Percentiles rank a stretch among this genome's conserved stretches.
These are phyloP conservation scores for Sciurus vulgaris DNA, from an alignment of 2,797 vertebrate genomes.

Conservation along the genomic window DNA sequence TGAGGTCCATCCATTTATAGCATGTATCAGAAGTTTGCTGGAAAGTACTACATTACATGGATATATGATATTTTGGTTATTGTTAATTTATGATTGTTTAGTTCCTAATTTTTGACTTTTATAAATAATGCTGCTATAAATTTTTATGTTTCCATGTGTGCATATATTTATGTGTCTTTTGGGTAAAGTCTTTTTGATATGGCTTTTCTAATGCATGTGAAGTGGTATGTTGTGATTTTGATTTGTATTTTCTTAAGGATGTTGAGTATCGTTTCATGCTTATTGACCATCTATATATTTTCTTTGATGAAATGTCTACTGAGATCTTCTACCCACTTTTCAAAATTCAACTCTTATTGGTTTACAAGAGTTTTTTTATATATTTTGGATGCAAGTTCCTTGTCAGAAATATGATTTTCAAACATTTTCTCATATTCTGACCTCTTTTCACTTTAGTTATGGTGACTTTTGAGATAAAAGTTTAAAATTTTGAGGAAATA, in stretches of 20 bases:
- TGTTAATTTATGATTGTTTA: not conserved
- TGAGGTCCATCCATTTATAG: not conserved
- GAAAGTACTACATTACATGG: not conserved
- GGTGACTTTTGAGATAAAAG: not conserved
- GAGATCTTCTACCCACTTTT: not conserved
- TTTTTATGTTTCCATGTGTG: constrained; percentile 8
- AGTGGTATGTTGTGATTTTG: not conserved
- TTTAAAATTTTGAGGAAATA: constrained; percentile 22
- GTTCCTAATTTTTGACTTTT: constrained; percentile 12
- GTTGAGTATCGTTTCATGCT: not conserved
- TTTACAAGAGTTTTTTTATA: not conserved
- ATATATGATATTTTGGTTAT: not conserved
- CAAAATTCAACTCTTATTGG: not conserved
- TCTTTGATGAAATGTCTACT: not conserved
- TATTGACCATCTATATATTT: not conserved
- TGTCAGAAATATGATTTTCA: constrained; percentile 24
- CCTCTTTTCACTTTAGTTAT: not conserved
- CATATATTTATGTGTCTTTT: constrained; percentile 7
- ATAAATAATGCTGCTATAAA: not conserved
- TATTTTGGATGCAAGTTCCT: not conserved
- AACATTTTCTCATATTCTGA: not conserved
- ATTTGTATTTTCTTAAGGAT: constrained; percentile 37
- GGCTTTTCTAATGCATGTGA: not conserved
- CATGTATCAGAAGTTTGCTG: not conserved
- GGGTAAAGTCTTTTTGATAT: not conserved